A percentile compares a stretch with the other conserved stretches of the same genome.
Evolutionary conservation across 2,888 invertebrate species (phyloP).

Genomic region (Dryadula phaetusa): DNA sequence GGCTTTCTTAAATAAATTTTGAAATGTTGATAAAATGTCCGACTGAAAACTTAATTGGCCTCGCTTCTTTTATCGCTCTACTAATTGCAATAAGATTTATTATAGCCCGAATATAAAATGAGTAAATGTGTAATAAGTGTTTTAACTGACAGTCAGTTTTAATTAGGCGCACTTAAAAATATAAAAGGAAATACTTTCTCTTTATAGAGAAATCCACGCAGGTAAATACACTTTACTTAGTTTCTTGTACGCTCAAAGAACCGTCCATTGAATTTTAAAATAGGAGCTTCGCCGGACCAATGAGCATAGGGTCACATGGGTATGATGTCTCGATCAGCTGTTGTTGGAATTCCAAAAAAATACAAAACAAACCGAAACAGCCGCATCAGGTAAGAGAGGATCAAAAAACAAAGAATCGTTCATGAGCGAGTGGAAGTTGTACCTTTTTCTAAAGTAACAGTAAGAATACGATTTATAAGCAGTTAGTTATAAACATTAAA

Average conservation of each 20-base stretch:
- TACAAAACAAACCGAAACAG: constrained; percentile 64
- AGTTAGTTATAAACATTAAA: neutral
- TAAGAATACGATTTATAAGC: neutral
- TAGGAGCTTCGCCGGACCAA: constrained; percentile 59
- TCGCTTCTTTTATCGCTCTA: constrained; percentile 36
- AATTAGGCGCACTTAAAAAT: constrained; percentile 31
- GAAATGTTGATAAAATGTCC: constrained; percentile 22
- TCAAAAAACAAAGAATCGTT: constrained; percentile 20
- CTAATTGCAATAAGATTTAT: constrained; percentile 39
- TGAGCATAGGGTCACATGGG: constrained; percentile 56
- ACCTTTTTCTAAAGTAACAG: neutral
- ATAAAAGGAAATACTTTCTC: constrained; percentile 36
- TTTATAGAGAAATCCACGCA: neutral
- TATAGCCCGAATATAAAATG: constrained; percentile 33
- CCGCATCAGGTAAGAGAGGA: constrained; percentile 63
- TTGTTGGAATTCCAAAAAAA: constrained; percentile 70
- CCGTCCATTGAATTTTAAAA: constrained; percentile 44
- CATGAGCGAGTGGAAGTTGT: neutral
- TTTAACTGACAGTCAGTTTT: constrained; percentile 34
- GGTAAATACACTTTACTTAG: neutral
- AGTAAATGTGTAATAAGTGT: constrained; percentile 35
- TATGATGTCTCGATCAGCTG: constrained; percentile 75
- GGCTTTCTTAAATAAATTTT: constrained; percentile 21
- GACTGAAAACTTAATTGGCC: constrained; percentile 35
- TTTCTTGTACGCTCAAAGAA: constrained; percentile 10